A percentile compares a stretch with the other conserved stretches of the same genome.
phyloP scores from a whole-genome alignment of 2,797 vertebrate genomes.

The Siniperca undulata region DNA sequence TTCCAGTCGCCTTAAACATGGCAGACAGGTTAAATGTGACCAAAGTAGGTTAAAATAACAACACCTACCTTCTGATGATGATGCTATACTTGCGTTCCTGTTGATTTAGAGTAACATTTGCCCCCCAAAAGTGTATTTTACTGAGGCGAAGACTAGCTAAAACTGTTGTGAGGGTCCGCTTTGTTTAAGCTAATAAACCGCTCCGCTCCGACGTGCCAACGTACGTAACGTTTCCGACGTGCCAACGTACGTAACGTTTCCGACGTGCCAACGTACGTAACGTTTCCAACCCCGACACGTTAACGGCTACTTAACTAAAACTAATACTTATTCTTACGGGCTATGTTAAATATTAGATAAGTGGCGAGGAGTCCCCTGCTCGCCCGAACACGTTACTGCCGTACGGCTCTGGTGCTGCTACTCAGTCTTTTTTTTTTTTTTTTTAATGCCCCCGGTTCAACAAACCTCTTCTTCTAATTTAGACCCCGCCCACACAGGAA shows the following conservation, averaged over 20 bases:
- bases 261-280: background rate
- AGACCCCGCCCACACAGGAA: slow-evolving; percentile 73
- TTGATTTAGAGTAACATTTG: slow-evolving; percentile 60
- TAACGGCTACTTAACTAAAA: background rate
- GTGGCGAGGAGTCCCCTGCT: slow-evolving; percentile 18
- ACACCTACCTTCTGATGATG: slow-evolving; percentile 59
- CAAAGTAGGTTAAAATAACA: background rate
- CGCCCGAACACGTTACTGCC: slow-evolving; percentile 43
- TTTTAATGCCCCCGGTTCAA: slow-evolving; percentile 11
- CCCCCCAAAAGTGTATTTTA: background rate
- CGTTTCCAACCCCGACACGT: background rate
- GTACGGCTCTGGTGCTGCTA: background rate
- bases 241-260: background rate
- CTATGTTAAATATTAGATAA: background rate
- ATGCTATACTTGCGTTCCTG: background rate
- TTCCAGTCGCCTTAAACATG: background rate
- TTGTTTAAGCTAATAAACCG: slow-evolving; percentile 51
- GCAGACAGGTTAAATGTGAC: background rate
- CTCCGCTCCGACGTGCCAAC: background rate
- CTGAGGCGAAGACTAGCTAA: slow-evolving; percentile 9
- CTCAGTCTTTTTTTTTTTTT: slow-evolving; percentile 2
- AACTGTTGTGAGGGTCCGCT: slow-evolving; percentile 51
- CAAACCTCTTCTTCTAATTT: slow-evolving; percentile 38
- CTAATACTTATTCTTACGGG: background rate
- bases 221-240: background rate